Conservation (phyloP, 1,140 invertebrate genomes). For the Cyclina sinensis region DNA sequence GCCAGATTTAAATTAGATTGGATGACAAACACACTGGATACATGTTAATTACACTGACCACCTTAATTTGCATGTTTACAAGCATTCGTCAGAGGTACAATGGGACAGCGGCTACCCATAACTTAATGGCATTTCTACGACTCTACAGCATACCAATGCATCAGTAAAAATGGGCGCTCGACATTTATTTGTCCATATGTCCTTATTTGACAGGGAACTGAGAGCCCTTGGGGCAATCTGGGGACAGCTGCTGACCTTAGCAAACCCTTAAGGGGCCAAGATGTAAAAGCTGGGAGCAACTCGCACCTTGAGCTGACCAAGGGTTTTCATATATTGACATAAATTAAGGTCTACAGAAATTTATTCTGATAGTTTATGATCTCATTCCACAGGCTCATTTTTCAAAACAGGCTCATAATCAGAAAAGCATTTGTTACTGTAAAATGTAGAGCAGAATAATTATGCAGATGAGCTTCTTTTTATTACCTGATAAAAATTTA, state of each 20-base stretch:
- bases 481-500: not conserved
- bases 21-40: conserved; percentile 29
- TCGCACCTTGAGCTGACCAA: not conserved
- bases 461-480: not conserved
- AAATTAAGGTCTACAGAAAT: not conserved
- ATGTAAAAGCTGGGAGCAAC: not conserved
- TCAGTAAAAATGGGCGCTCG: not conserved
- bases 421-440: not conserved
- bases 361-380: too few relatives aligned
- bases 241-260: conserved; percentile 55
- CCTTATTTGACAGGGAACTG: conserved; percentile 37
- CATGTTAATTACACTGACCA: conserved; percentile 11
- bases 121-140: conserved; percentile 24
- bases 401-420: not conserved
- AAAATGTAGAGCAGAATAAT: not conserved
- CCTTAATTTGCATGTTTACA: conserved; percentile 58
- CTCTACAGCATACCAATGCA: not conserved
- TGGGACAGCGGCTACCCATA: not conserved
- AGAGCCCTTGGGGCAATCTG: conserved; percentile 43
- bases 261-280: conserved; percentile 17
- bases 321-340: not conserved
- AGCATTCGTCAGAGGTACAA: not conserved
- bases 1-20: conserved; percentile 45
- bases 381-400: too few relatives aligned
- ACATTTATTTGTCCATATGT: conserved; percentile 48